Conservation (phyloP, 2,113 vertebrate genomes). For the Cygnus buccinator region DNA sequence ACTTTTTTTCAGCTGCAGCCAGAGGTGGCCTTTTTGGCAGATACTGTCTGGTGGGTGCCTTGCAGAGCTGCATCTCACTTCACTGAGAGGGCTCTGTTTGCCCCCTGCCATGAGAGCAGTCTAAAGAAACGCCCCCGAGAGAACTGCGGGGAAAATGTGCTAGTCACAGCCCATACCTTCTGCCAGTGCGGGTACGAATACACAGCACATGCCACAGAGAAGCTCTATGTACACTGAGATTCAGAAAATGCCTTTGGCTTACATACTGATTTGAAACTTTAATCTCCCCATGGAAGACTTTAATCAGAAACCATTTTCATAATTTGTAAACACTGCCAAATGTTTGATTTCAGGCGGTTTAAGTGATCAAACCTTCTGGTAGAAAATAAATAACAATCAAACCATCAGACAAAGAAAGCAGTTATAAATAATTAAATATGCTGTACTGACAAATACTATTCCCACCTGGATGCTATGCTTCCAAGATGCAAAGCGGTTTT, state of each 20-base stretch:
- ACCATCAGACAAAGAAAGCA: constrained; percentile 14
- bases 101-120: background rate
- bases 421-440: constrained; percentile 52
- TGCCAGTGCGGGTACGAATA: background rate
- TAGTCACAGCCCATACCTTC: rapidly evolving
- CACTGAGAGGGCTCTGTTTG: background rate
- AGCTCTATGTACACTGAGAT: background rate
- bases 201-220: background rate
- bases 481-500: background rate
- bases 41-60: background rate
- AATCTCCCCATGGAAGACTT: background rate
- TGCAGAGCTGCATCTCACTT: background rate
- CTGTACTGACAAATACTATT: background rate
- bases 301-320: constrained; percentile 44
- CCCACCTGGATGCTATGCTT: constrained; percentile 12
- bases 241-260: background rate
- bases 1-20: background rate
- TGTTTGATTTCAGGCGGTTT: constrained; percentile 37
- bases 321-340: constrained; percentile 48
- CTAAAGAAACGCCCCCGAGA: background rate
- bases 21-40: background rate
- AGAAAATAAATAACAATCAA: constrained; percentile 18
- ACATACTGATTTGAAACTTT: background rate
- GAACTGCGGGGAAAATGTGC: rapidly evolving
- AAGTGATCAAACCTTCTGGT: constrained; percentile 1